A percentile compares a stretch with the other conserved stretches of the same genome.
Conservation (phyloP, 2,888 invertebrate species). For the Serripes groenlandicus region DNA sequence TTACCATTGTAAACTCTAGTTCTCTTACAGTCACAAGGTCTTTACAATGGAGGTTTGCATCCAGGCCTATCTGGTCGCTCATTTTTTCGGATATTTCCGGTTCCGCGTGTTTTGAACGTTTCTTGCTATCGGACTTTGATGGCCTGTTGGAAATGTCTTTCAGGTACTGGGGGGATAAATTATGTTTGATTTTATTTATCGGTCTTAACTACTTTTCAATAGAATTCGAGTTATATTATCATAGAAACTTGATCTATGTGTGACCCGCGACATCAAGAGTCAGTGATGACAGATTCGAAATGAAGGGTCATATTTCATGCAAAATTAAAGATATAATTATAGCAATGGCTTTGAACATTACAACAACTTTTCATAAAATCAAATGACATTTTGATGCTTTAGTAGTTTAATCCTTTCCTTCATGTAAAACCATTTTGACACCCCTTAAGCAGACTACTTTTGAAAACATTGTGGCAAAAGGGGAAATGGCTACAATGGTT, state of each 20-base stretch:
- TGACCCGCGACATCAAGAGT: too few relatives aligned
- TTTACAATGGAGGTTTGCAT: slow-evolving; percentile 78
- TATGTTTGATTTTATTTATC: too few relatives aligned
- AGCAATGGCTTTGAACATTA: too few relatives aligned
- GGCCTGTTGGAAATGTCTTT: slow-evolving; percentile 78
- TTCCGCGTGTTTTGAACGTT: slow-evolving; percentile 51
- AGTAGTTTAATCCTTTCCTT: not conserved
- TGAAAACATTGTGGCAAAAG: not conserved
- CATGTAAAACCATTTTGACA: not conserved
- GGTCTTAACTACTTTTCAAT: too few relatives aligned
- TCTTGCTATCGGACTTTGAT: slow-evolving; percentile 56
- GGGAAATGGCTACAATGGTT: not conserved
- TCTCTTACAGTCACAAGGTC: slow-evolving; percentile 78
- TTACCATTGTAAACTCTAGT: slow-evolving; percentile 83
- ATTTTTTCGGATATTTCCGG: slow-evolving; percentile 30
- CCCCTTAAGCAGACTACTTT: not conserved
- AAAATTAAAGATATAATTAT: too few relatives aligned
- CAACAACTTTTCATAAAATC: too few relatives aligned
- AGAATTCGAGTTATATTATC: too few relatives aligned
- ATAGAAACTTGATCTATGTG: too few relatives aligned
- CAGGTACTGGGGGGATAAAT: slow-evolving; percentile 82
- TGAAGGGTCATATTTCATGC: too few relatives aligned
- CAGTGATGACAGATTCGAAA: too few relatives aligned
- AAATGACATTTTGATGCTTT: not conserved
- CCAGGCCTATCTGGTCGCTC: slow-evolving; percentile 68